Base-by-base conservation (phyloP, 1,140 invertebrate species). In the Eumeta japonica region DNA sequence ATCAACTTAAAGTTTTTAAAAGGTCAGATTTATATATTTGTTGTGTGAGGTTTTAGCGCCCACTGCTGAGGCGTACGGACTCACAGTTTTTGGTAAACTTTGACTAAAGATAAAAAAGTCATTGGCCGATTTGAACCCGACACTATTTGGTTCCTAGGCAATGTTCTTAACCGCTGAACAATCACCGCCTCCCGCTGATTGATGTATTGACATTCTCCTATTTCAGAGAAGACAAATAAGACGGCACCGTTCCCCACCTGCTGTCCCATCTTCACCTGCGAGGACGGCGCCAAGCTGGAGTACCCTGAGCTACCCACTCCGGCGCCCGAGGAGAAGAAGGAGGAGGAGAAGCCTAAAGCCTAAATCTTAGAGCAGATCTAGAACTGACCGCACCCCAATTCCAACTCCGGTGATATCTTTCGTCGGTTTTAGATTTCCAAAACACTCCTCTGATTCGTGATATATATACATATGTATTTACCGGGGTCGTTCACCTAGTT, bases 241-340 rank as follows among this genome's bases (percentile, higher is more conserved):
- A 91, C 88, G 2, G 89, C 89, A 1, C 71, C 83, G 2, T 92
- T 92, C 83, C 90, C 89, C 4, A 80, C 79, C 2, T 92, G 90
- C 57, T 93, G 90, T 62, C 90, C 90, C 1, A 77, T 77, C 17
- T 92, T 92, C 76, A 85, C 85, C 1, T 93, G 90, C 67, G 89
- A 92, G 55, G 81, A 85, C 3, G 90, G 89, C 13, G 86, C 83
- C 13, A 87, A 85, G 46, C 74, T 93, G 32, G 89, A 93, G 62
- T 93, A 89, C 67, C 90, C 89, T 0, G 88, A 90, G 48, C 82
- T 90, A 43, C 82, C 85, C 28, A 83, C 84, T 1, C 66, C 82
- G 2, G 77, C 81, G 28, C 77, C 83, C 34, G 77, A 79, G 59
- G 76, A 45, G 52, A 52, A 19, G 53, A 54, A 1, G 52, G 77